Base-by-base conservation (phyloP, 2,797 vertebrate species). In the Myotis myotis region DNA sequence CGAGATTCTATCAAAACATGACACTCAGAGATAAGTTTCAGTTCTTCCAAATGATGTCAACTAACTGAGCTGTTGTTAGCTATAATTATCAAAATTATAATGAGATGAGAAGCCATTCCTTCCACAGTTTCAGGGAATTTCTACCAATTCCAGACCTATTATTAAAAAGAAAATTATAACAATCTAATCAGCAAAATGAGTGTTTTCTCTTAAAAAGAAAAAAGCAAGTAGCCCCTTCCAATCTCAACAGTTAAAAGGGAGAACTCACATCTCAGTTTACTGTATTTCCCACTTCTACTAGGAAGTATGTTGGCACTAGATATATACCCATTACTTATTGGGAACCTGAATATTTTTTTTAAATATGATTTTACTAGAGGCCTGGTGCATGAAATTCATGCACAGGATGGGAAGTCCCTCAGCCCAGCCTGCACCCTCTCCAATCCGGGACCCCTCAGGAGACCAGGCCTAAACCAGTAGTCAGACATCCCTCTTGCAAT, bases 121-220 rank as follows among this genome's bases (percentile, higher is more conserved):
- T 68, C 53, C n/a, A 90, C 28, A 15, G 47, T 72, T 95, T 95
- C 22, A 47, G 71, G 30, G 81, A 94, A 93, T 87, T 89, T 84
- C 91, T 85, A 90, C 81, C 85, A 87, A 55, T 74, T 68, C 38
- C 28, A 95, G 60, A 74, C 11, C 64, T 95, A 25, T 68, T 90
- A 95, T 92, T 93, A 95, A 85, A 83, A 84, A 88, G 78, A 90
- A 97, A 96, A 96, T 93, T 57, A 57, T 94, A 93, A 87, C 41
- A 85, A 85, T 84, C 84, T 94, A 87, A 84, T 64, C 44, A 94
- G 36, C 6, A 80, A 89, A 96, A 76, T 84, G 55, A 94, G 23
- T 87, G 71, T 71, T 28, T 57, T 22, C 28, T 25, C 84, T 36
- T n/a, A 25, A 57, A 57, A 25, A 25, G 51, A 71, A 75, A 89